A percentile compares a stretch with the other conserved stretches of the same genome.
These are phyloP conservation scores for Bathybates hornii DNA, from an alignment of 2,113 vertebrate genomes.

Conservation along the genomic window DNA sequence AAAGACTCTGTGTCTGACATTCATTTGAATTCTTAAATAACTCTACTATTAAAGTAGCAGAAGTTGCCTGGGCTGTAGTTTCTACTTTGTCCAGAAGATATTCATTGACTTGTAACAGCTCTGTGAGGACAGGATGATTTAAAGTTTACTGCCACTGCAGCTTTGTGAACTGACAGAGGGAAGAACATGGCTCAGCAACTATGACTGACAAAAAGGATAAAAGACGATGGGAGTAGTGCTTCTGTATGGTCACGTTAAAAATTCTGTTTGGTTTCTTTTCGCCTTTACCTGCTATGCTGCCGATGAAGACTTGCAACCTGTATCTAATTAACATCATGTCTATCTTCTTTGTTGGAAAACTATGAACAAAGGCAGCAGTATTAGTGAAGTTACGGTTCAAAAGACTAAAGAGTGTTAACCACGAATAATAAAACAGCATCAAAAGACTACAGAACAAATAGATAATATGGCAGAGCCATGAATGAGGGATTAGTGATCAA, in stretches of 20 bases:
- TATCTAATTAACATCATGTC: background rate
- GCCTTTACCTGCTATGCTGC: background rate
- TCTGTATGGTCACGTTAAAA: background rate
- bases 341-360: background rate
- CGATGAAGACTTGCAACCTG: too few species aligned
- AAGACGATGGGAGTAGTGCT: background rate
- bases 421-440: background rate
- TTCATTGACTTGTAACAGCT: background rate
- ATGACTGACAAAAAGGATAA: background rate
- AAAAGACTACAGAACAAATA: background rate
- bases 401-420: background rate
- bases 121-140: background rate
- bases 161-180: background rate
- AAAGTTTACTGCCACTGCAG: background rate
- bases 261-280: background rate
- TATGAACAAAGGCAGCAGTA: background rate
- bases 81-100: background rate
- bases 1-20: background rate
- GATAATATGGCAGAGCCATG: background rate
- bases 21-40: background rate
- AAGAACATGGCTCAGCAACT: background rate
- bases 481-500: background rate
- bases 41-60: background rate
- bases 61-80: accelerated
- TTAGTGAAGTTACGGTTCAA: background rate